Base-by-base conservation (phyloP, 2,113 vertebrate species). In the Budorcas taxicolor region DNA sequence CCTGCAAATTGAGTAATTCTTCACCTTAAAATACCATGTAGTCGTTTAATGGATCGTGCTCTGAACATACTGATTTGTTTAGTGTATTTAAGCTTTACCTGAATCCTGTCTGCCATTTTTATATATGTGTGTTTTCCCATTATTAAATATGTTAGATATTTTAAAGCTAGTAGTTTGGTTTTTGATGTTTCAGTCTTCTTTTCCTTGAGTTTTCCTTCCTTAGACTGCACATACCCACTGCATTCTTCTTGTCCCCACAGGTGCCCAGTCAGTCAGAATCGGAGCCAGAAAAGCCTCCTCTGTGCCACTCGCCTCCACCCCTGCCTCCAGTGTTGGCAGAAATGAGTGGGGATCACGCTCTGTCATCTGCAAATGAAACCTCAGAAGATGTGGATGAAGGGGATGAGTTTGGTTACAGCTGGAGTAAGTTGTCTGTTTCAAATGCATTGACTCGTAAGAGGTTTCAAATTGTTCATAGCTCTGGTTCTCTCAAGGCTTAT, bases 381-480 rank as follows among this genome's bases (percentile, higher is more conserved):
- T 91, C 67, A 97, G 99, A 99, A 94, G 98, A 99, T 67, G 36
- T 93, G 86, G 99, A 98, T 67, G 98, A 97, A 47, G 99, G 99
- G 96, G 99, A 99, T 97, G 99, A 99, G 98, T 99, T 99, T 15
- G 99, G 99, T 96, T 99, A 99, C 98, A 99, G 98, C 98, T 99
- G 99, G 99, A 99, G 99, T 99, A 99, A 99, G 99, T 99, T 97
- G 92, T 74, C 45, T 33, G 47, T 96, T 71, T 87, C 12, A 92
- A 45, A 76, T 85, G 45, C 47, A 43, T 91, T 95, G 96, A 40
- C 1, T 97, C 97, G 52, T 67, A 60, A 3, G 81, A 47, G 5
- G 5, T 81, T 11, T 81, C 97, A 57, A 96, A 97, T 21, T 76
- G 23, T 76, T 76, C 71, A 64, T 94, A 93, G 11, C 7, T 29